These are phyloP conservation scores for Pangasianodon hypophthalmus DNA, from an alignment of 2,113 vertebrate genomes.

Conservation along the genomic window DNA sequence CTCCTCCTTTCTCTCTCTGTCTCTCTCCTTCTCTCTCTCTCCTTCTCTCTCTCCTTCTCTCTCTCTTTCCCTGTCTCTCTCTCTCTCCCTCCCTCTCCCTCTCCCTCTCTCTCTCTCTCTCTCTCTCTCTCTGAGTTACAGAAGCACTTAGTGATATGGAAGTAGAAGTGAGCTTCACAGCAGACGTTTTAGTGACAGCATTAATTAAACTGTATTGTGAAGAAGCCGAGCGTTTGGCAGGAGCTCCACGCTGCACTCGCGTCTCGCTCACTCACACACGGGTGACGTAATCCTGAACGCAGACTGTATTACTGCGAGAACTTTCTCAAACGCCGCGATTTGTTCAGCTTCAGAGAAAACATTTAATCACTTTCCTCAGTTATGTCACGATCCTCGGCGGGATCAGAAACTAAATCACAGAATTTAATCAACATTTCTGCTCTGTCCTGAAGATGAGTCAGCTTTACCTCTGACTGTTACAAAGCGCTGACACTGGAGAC, in stretches of 20 bases:
- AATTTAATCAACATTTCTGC: not conserved
- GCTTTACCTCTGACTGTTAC: no score
- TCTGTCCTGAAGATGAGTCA: no score
- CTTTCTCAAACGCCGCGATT: not conserved
- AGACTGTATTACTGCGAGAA: constrained; percentile 21
- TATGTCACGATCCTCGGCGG: not conserved
- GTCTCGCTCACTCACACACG: constrained; percentile 25
- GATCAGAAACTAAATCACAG: not conserved
- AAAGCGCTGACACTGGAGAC: not conserved
- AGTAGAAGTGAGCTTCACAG: constrained; percentile 77
- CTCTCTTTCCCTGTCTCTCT: not conserved
- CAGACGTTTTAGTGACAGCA: constrained; percentile 80
- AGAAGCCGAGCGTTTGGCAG: constrained; percentile 78
- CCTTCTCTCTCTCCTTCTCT: not conserved
- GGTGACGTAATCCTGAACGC: constrained; percentile 46
- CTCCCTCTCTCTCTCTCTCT: not conserved
- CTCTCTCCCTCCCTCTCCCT: not conserved
- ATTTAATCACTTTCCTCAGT: not conserved
- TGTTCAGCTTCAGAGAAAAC: constrained; percentile 14
- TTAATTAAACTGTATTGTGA: constrained; percentile 79
- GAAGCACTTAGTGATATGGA: constrained; percentile 83
- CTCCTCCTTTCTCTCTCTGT: not conserved
- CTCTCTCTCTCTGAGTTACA: constrained; percentile 26
- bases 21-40: not conserved
- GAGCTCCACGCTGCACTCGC: constrained; percentile 38